Base-by-base conservation (phyloP, 2,888 invertebrate species). In the Leptura quadrifasciata region DNA sequence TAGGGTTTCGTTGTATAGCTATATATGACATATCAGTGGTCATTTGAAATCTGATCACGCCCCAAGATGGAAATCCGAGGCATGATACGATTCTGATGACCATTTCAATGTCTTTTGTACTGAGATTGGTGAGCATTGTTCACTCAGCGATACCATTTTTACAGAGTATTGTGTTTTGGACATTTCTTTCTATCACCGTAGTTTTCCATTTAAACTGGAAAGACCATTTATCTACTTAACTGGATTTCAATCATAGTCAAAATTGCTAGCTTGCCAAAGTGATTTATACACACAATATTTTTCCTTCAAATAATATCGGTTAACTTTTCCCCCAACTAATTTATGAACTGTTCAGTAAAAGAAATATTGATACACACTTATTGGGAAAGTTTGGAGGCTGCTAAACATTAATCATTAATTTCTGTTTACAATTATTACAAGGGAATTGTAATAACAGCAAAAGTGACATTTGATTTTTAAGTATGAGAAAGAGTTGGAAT, bases 191-290 rank as follows among this genome's bases (percentile, higher is more conserved):
- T 24, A 64, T 72, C 71, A 18, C 64, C 63, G 72, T 70, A 64
- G 57, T 69, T 75, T 76, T 71, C 77, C 72, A 75, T 80, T 77
- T 72, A 55, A 68, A 57, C 67, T 52, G 67, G 71, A 84, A 82
- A 81, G 83, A 83, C 84, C 85, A 86, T 86, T 86, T 86, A 86
- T 86, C 85, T 85, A 86, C 84, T 84, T 86, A 86, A 86, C 85
- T 82, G 82, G 84, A 81, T 85, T 86, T 86, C 85, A 85, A 86
- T 86, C 86, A 85, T 85, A 85, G 84, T 84, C 84, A 81, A 83
- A 84, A 84, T 75, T 72, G 75, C 75, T 63, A 64, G 71, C 69
- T 58, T 65, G 75, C 75, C 75, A 67, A 71, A 35, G 57, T 75
- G 75, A 75, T 75, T 75, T 75, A 75, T 75, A 57, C 58, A 35